Evolutionary conservation across 2,888 invertebrate species (phyloP), one percentile per base, ranked within the genome.

Genomic region (Eupithecia subfuscata): DNA sequence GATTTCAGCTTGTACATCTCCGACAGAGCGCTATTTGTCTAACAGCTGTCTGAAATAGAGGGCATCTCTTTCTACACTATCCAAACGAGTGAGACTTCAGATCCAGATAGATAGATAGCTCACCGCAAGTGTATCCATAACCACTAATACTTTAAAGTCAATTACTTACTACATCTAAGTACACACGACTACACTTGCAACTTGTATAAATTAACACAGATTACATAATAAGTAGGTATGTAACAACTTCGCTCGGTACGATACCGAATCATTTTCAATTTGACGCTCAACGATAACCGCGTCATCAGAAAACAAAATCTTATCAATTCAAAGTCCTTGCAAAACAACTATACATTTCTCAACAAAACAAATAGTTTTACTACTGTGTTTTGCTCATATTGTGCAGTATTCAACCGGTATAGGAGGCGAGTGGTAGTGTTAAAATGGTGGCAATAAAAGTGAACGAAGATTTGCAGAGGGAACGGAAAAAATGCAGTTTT

Each of bases 401-500:
- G 18, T 56, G 18, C 25, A 52, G 67, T 52, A 64, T 63, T 68
- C n/a, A 12, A 69, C 30, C 69, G 43, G 45, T 64, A 60, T 43
- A 14, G n/a, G 30, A 9, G 2, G 64, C 3, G 43, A 52, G 40
- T 60, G 25, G 60, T 56, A 48, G 60, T 43, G 56, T 74, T 71
- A 78, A 70, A 63, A 78, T 87, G 86, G 80, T 77, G 70, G 73
- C 72, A 18, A 79, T 70, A 60, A 85, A 85, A 82, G 89, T 97
- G 12, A 97, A 97, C 88, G 92, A 95, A 73, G 97, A 98, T 91
- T 93, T 98, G 76, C 90, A 93, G 75, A 96, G 92, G 77, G 98
- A 98, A 89, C 95, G 98, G 71, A 91, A 95, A 48, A 96, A 95
- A 81, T 97, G 97, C 85, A 95, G 95, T 68, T 97, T 98, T 87